Percentiles rank a stretch among this genome's conserved stretches.
Conservation (phyloP, 2,888 invertebrate genomes). For the Eupeodes luniger region DNA sequence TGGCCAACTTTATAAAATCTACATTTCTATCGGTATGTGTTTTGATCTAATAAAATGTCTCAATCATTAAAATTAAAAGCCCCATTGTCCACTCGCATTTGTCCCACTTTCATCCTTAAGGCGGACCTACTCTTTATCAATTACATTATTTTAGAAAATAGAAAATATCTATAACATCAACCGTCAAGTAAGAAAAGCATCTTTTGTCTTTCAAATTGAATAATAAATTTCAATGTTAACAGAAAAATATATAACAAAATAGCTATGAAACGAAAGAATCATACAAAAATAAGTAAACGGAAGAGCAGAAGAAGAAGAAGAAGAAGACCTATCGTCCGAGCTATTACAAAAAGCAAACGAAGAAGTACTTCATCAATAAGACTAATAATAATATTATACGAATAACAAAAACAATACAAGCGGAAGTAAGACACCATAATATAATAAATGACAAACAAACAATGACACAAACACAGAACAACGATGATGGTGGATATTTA, state of each 20-base stretch:
- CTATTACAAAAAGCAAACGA: neutral
- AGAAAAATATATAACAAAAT: conserved; percentile 37
- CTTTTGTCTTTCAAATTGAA: conserved; percentile 47
- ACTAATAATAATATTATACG: conserved; percentile 42
- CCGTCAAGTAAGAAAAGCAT: conserved; percentile 16
- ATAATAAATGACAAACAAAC: conserved; percentile 63
- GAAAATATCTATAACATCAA: conserved; percentile 16
- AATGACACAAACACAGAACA: neutral
- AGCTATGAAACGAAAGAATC: conserved; percentile 29
- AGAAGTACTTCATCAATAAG: conserved; percentile 54
- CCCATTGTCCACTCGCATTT: neutral
- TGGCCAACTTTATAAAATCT: too few species aligned
- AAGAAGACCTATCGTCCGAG: conserved; percentile 3
- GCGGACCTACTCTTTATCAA: neutral
- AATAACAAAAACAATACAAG: conserved; percentile 72
- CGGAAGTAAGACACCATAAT: conserved; percentile 64
- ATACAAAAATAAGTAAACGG: neutral
- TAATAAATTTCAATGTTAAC: conserved; percentile 71
- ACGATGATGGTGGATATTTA: conserved; percentile 16
- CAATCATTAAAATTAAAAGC: neutral
- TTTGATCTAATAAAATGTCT: too few species aligned
- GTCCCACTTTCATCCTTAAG: neutral
- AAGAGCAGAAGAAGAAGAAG: neutral
- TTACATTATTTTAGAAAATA: conserved; percentile 23
- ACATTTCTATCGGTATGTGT: too few species aligned